A percentile compares a stretch with the other conserved stretches of the same genome.
phyloP scores from a whole-genome alignment of 2,797 vertebrate genomes.

The Philypnodon macrostomus region DNA sequence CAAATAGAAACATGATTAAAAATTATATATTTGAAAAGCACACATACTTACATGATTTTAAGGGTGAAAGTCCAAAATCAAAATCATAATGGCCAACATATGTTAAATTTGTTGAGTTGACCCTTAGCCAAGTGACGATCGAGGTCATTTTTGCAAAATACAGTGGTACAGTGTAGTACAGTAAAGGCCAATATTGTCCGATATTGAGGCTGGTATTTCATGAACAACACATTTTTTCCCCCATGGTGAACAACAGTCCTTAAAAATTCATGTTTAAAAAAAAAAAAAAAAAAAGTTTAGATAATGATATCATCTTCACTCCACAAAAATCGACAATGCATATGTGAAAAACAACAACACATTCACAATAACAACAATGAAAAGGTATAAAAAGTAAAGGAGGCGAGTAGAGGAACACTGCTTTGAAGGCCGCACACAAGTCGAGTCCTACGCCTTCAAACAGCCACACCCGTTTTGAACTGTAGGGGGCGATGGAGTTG shows the following conservation, averaged over 20 bases:
- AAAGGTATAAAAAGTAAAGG: constrained; percentile 71
- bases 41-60: too few species aligned
- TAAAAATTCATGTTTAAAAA: constrained; percentile 33
- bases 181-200: constrained; percentile 23
- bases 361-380: constrained; percentile 74
- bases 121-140: constrained; percentile 13
- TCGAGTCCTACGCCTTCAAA: constrained; percentile 73
- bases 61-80: too few species aligned
- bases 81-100: background rate
- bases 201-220: constrained; percentile 26
- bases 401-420: constrained; percentile 49
- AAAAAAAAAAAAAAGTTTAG: constrained; percentile 26
- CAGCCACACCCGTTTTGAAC: constrained; percentile 55
- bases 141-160: constrained; percentile 1
- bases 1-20: too few species aligned
- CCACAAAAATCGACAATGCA: constrained; percentile 27
- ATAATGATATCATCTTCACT: constrained; percentile 44
- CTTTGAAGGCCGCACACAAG: constrained; percentile 30
- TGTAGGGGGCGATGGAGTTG: constrained; percentile 8
- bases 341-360: constrained; percentile 58
- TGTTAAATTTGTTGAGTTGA: constrained; percentile 2
- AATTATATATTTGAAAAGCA: too few species aligned
- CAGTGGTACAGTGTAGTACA: background rate
- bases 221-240: constrained; percentile 25
- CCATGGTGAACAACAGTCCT: constrained; percentile 29